Conservation (phyloP, 2,113 vertebrate species). For the Oxygymnocypris stewartii region DNA sequence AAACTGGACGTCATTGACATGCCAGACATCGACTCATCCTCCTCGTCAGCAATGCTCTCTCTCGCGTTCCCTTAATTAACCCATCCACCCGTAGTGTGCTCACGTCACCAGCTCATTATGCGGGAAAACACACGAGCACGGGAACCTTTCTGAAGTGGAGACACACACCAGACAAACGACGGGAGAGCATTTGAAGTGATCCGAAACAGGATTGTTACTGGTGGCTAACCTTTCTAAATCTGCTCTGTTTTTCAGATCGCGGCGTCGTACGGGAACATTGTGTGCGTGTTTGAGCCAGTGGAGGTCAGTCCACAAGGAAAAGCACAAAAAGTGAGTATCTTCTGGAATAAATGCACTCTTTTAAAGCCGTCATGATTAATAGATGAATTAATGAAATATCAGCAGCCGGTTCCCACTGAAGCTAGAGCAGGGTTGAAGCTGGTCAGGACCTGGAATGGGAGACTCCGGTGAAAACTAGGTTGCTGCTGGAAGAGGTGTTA, state of each 20-base stretch:
- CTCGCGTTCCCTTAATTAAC: not conserved
- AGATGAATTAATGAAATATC: too few species aligned
- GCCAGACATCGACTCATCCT: not conserved
- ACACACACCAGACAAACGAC: not conserved
- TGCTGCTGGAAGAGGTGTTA: too few species aligned
- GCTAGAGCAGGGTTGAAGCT: too few species aligned
- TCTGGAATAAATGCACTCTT: not conserved
- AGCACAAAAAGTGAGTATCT: constrained; percentile 77
- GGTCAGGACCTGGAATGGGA: too few species aligned
- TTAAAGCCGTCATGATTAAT: not conserved
- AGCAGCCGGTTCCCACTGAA: too few species aligned
- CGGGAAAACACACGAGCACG: not conserved
- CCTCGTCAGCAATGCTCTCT: not conserved
- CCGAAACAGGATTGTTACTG: not conserved
- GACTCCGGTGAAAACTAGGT: too few species aligned
- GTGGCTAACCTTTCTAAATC: not conserved
- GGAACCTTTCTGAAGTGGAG: not conserved
- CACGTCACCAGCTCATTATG: not conserved
- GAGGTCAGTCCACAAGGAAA: constrained; percentile 77
- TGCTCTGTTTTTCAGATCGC: constrained; percentile 82
- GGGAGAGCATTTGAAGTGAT: not conserved
- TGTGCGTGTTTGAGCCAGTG: constrained; percentile 93
- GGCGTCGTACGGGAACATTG: constrained; percentile 90
- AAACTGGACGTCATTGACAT: not conserved
- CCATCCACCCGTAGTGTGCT: constrained; percentile 14